phyloP scores from a whole-genome alignment of 2,797 vertebrate species.

The Gobio occitaniae region DNA sequence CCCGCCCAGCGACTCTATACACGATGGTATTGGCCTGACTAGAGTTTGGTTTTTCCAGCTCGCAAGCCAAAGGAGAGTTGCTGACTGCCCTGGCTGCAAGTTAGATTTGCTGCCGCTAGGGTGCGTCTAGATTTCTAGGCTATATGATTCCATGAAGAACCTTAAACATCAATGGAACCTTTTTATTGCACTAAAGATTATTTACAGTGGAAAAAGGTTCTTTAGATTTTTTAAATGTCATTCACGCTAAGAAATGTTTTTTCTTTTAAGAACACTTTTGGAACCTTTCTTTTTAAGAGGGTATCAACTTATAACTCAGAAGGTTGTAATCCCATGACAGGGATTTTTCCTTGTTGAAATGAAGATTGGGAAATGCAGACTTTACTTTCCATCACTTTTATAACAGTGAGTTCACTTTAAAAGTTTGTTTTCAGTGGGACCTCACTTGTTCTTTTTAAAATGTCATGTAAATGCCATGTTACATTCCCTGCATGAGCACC shows the following conservation, averaged over 20 bases:
- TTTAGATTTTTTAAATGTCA: neutral
- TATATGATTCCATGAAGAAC: neutral
- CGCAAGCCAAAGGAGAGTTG: too few relatives aligned
- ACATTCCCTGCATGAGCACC: neutral
- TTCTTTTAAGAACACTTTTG: neutral
- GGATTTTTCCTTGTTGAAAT: neutral
- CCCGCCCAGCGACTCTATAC: too few relatives aligned
- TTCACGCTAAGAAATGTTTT: neutral
- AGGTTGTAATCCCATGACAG: neutral
- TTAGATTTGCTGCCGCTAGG: too few relatives aligned
- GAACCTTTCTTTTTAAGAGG: neutral
- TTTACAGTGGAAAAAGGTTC: neutral
- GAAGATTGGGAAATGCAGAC: too few relatives aligned
- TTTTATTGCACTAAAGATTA: neutral
- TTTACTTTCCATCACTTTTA: neutral
- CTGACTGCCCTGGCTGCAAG: too few relatives aligned
- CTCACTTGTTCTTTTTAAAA: neutral
- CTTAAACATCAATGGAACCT: neutral
- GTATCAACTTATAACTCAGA: neutral
- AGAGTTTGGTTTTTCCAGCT: too few relatives aligned
- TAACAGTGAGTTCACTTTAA: neutral
- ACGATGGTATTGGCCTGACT: too few relatives aligned
- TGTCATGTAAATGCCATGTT: conserved; percentile 4
- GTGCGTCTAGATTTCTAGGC: too few relatives aligned
- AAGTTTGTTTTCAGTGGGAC: neutral